These are phyloP conservation scores for Andinoacara biseriatus DNA, from an alignment of 2,113 vertebrate genomes.

Conservation along the genomic window DNA sequence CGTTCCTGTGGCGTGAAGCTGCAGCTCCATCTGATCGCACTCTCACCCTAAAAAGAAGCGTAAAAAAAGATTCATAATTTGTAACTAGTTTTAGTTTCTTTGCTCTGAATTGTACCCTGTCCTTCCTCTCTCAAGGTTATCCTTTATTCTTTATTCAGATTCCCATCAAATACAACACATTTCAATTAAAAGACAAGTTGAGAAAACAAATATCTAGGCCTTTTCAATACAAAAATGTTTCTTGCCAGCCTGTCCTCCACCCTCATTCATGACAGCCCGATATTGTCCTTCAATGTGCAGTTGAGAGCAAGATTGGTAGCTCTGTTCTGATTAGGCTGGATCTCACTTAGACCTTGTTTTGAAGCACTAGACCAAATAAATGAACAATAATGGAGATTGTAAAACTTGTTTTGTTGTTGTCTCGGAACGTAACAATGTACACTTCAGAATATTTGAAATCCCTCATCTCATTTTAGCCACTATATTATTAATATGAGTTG, in stretches of 20 bases:
- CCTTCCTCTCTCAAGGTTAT: not conserved
- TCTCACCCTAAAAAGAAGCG: constrained; percentile 82
- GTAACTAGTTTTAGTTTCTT: not conserved
- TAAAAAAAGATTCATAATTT: not conserved
- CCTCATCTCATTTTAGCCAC: no score
- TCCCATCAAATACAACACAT: not conserved
- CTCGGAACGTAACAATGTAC: no score
- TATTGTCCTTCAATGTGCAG: not conserved
- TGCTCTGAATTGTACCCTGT: not conserved
- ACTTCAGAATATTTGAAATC: no score
- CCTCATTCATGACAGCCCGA: not conserved
- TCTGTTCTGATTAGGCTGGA: not conserved
- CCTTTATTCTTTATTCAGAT: not conserved
- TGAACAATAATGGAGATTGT: not conserved
- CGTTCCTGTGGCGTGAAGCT: constrained; percentile 89
- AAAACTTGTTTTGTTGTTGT: no score
- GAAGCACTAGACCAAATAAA: not conserved
- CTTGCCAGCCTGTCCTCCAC: not conserved
- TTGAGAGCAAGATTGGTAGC: not conserved
- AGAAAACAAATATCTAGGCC: not conserved
- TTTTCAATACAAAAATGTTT: not conserved
- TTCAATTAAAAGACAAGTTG: not conserved
- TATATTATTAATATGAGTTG: no score
- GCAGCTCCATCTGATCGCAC: constrained; percentile 93
- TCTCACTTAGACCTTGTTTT: not conserved